A percentile compares a stretch with the other conserved stretches of the same genome.
These are phyloP conservation scores for Uria lomvia DNA, from an alignment of 2,113 vertebrate genomes.

Conservation along the genomic window DNA sequence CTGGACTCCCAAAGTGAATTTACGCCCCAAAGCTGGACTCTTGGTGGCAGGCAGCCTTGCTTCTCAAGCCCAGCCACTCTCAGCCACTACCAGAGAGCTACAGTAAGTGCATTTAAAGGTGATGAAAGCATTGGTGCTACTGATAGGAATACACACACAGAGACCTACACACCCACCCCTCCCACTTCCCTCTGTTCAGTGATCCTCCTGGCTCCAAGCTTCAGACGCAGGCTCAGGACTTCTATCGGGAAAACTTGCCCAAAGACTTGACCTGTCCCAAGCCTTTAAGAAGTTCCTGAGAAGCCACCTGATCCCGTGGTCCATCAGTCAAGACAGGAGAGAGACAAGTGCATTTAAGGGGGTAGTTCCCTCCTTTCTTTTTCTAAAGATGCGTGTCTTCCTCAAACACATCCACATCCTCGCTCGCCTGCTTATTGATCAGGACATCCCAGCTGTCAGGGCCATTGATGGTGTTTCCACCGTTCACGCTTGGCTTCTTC, in stretches of 20 bases:
- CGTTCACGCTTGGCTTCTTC: slow-evolving; percentile 90
- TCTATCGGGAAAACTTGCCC: neutral
- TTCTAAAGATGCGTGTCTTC: slow-evolving; percentile 94
- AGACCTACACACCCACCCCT: slow-evolving; percentile 54
- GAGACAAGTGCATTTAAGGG: neutral
- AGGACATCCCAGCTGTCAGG: slow-evolving; percentile 88
- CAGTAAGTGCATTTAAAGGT: slow-evolving; percentile 68
- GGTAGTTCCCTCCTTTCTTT: slow-evolving; percentile 9
- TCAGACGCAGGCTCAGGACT: slow-evolving; percentile 39
- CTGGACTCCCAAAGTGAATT: neutral
- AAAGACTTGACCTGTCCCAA: slow-evolving; percentile 13
- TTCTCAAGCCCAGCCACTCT: slow-evolving; percentile 15
- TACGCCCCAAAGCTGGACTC: neutral
- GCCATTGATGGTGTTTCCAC: slow-evolving; percentile 78
- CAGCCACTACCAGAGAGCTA: slow-evolving; percentile 48
- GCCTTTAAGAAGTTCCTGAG: slow-evolving; percentile 56
- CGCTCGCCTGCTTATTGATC: slow-evolving; percentile 85
- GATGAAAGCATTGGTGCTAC: slow-evolving; percentile 68
- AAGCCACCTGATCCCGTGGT: slow-evolving; percentile 43
- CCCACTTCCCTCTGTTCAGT: slow-evolving; percentile 27
- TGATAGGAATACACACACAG: slow-evolving; percentile 61
- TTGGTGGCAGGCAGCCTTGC: neutral
- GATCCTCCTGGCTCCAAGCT: slow-evolving; percentile 40
- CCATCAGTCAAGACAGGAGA: slow-evolving; percentile 33
- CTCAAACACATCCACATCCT: slow-evolving; percentile 88